Evolutionary conservation across 2,797 vertebrate genomes (phyloP).

Genomic region (Hoplostethus atlanticus): DNA sequence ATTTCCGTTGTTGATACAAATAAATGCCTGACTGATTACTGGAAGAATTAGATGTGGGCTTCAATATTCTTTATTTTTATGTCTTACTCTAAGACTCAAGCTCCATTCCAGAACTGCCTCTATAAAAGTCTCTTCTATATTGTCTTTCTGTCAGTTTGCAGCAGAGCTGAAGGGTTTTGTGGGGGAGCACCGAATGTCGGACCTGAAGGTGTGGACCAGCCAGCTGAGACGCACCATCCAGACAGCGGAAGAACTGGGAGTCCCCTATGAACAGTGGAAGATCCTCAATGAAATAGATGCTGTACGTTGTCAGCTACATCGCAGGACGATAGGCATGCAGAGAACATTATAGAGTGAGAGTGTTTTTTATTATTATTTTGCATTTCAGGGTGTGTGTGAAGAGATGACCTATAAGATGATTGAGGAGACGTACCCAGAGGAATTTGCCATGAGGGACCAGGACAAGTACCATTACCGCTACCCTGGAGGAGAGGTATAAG

Average conservation of each 20-base stretch:
- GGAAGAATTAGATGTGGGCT: background rate
- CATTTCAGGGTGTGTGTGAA: constrained; percentile 93
- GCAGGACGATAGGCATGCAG: too few species aligned
- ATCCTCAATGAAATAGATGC: constrained; percentile 97
- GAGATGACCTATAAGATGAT: constrained; percentile 95
- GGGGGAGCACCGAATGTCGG: constrained; percentile 87
- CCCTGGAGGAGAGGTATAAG: constrained; percentile 93
- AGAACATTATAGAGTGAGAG: background rate
- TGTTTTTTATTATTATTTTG: constrained; percentile 11
- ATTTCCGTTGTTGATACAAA: background rate
- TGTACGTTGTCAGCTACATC: constrained; percentile 79
- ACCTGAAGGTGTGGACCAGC: constrained; percentile 98
- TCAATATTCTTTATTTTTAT: background rate
- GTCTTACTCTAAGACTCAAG: background rate
- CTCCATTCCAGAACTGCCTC: too few species aligned
- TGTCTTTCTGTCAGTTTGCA: constrained; percentile 83
- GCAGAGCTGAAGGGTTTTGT: constrained; percentile 88
- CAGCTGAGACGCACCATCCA: constrained; percentile 96
- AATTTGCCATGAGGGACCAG: constrained; percentile 93
- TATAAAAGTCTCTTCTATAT: background rate
- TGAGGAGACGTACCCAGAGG: constrained; percentile 89
- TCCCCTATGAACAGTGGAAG: constrained; percentile 98
- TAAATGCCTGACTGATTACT: background rate
- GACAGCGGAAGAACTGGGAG: constrained; percentile 92
- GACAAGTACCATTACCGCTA: constrained; percentile 98